Evolutionary conservation across 30 jellyfish, hydroid and myxozoan genomes (phyloP).

Genomic region (Cassiopea andromeda): DNA sequence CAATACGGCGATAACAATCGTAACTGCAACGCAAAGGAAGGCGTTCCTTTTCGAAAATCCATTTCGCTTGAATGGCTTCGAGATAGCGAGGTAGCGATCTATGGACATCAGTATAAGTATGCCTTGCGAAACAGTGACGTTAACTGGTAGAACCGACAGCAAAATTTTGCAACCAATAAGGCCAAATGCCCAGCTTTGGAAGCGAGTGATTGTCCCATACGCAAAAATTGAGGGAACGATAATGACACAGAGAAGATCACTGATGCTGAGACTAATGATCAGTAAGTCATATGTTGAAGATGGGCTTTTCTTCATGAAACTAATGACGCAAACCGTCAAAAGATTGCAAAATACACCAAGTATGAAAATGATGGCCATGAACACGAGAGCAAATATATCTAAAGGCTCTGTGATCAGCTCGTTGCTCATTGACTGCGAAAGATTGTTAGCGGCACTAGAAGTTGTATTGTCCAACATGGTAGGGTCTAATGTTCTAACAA

Average conservation of each 20-base stretch:
- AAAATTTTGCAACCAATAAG: conserved; percentile 72
- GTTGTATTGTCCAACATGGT: conserved; percentile 1
- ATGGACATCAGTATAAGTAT: conserved; percentile 67
- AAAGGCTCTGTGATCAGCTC: neutral
- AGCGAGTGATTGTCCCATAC: conserved; percentile 69
- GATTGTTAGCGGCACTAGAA: neutral
- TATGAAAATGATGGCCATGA: conserved; percentile 37
- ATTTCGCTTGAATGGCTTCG: conserved; percentile 53
- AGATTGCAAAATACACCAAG: conserved; percentile 71
- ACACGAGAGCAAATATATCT: conserved; percentile 51
- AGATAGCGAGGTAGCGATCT: conserved; percentile 58
- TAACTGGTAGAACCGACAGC: conserved; percentile 68
- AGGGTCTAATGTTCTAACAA: neutral
- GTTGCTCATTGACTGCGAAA: neutral
- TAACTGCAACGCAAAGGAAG: conserved; percentile 9
- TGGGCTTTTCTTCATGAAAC: conserved; percentile 11
- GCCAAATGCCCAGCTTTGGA: conserved; percentile 81
- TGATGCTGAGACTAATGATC: conserved; percentile 44
- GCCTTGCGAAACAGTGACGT: conserved; percentile 79
- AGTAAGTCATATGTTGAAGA: conserved; percentile 52
- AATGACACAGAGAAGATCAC: conserved; percentile 61
- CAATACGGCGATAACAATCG: conserved; percentile 32
- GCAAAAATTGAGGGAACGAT: conserved; percentile 68
- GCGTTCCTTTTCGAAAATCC: conserved; percentile 23
- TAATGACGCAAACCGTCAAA: conserved; percentile 52